These are phyloP conservation scores for Clarias magur DNA, from an alignment of 2,113 vertebrate genomes.

Conservation along the genomic window DNA sequence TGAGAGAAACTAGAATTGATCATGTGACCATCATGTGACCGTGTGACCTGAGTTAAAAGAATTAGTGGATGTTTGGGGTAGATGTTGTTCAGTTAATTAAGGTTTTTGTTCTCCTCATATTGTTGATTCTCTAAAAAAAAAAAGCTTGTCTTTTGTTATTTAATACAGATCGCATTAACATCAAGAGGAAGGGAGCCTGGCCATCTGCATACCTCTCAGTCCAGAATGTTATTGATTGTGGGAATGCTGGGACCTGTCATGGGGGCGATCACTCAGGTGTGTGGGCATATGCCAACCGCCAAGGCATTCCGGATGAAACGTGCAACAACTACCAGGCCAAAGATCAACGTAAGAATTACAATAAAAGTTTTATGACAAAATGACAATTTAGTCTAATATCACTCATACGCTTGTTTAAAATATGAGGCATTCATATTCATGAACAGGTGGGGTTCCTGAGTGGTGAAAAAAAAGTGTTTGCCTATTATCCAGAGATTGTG, in stretches of 20 bases:
- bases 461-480: too few relatives aligned
- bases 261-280: conserved; percentile 86
- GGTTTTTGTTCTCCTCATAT: neutral
- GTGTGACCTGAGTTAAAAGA: neutral
- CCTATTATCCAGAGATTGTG: too few relatives aligned
- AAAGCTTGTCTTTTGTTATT: neutral
- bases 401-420: neutral
- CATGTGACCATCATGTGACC: neutral
- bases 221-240: conserved; percentile 92
- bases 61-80: neutral
- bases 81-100: neutral
- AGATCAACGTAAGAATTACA: conserved; percentile 79
- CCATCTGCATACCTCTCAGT: conserved; percentile 91
- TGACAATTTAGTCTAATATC: too few relatives aligned
- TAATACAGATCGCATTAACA: conserved; percentile 90
- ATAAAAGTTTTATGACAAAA: too few relatives aligned
- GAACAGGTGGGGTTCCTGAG: too few relatives aligned
- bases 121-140: neutral
- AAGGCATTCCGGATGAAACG: conserved; percentile 95
- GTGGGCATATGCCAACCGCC: conserved; percentile 83
- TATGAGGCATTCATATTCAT: neutral
- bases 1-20: neutral
- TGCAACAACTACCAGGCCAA: conserved; percentile 99
- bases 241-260: conserved; percentile 78
- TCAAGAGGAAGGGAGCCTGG: conserved; percentile 88